Evolutionary conservation across 23 tunicate genomes (phyloP).

Genomic region (Halocynthia aurantium): DNA sequence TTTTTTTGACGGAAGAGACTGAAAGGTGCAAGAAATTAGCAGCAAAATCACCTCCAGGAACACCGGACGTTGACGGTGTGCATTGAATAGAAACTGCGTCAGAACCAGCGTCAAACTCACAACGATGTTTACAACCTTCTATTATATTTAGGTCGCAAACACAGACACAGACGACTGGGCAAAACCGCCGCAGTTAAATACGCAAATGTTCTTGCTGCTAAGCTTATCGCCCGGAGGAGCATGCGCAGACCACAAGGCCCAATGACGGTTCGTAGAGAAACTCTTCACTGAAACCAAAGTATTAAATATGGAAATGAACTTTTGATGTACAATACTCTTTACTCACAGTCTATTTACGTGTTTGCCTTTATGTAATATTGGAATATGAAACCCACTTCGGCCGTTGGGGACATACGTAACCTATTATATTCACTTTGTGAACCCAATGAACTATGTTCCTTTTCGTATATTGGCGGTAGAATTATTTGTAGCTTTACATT

Average conservation of each 20-base stretch:
- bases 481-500: too few species aligned
- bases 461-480: too few species aligned
- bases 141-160: conserved; percentile 27
- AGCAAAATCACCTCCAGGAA: conserved; percentile 18
- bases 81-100: background rate
- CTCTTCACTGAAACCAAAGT: too few species aligned
- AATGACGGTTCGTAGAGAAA: too few species aligned
- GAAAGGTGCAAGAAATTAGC: conserved; percentile 20
- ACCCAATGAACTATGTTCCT: too few species aligned
- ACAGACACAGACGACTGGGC: conserved; percentile 58
- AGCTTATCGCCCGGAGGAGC: conserved; percentile 45
- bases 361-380: too few species aligned
- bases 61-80: conserved; percentile 23
- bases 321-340: too few species aligned
- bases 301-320: too few species aligned
- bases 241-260: background rate
- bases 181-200: conserved; percentile 63
- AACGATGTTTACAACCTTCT: background rate
- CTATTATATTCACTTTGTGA: too few species aligned
- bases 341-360: too few species aligned
- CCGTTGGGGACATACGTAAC: too few species aligned
- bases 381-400: too few species aligned
- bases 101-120: background rate
- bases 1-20: conserved; percentile 48
- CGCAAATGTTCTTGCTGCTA: conserved; percentile 46